Percentiles rank a stretch among this genome's conserved stretches.
Conservation (phyloP, 1,140 invertebrate species). For the Globodera ellingtonae region DNA sequence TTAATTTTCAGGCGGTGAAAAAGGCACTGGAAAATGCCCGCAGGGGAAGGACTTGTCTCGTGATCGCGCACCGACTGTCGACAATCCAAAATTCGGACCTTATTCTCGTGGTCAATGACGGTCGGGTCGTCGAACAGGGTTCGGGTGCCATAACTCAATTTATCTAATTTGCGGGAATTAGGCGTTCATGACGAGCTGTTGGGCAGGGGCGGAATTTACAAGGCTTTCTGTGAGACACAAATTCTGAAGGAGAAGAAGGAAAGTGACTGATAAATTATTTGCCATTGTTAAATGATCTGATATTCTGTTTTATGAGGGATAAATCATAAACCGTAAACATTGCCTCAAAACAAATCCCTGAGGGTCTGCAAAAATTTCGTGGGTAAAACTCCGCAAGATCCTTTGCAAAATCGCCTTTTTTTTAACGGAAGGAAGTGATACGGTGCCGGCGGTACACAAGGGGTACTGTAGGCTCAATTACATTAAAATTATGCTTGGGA, state of each 20-base stretch:
- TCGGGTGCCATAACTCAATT: not conserved
- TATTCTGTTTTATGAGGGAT: no score
- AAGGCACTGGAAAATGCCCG: constrained; percentile 63
- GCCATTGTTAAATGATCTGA: no score
- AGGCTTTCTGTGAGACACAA: constrained; percentile 48
- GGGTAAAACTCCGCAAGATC: no score
- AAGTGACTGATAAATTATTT: not conserved
- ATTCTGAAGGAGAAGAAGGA: constrained; percentile 40
- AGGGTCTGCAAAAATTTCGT: no score
- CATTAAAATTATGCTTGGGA: no score
- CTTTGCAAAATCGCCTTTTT: no score
- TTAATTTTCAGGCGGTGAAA: constrained; percentile 57
- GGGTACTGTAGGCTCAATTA: no score
- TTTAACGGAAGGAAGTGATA: no score
- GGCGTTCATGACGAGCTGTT: constrained; percentile 50
- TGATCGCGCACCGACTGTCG: constrained; percentile 77
- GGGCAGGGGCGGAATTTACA: constrained; percentile 45
- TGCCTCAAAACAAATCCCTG: no score
- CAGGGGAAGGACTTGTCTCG: constrained; percentile 37
- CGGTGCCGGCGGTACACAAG: no score
- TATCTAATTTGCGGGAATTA: constrained; percentile 8
- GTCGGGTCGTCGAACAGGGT: constrained; percentile 46
- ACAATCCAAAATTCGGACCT: constrained; percentile 76
- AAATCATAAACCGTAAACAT: no score
- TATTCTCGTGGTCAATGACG: constrained; percentile 66